These are phyloP conservation scores for Ramphastos sulfuratus DNA, from an alignment of 2,113 vertebrate genomes.

Conservation along the genomic window DNA sequence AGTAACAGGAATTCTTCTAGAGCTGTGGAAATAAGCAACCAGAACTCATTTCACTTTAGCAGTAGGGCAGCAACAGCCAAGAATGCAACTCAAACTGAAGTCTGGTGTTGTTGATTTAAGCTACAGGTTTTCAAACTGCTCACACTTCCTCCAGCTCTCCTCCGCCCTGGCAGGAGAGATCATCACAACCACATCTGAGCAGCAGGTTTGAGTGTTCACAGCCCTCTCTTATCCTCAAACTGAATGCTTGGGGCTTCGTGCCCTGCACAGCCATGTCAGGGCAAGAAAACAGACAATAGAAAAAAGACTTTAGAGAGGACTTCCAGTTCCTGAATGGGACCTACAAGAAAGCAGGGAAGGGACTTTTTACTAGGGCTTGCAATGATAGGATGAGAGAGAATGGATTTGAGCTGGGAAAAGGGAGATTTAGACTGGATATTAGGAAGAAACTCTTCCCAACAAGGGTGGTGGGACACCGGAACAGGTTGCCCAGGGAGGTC, in stretches of 20 bases:
- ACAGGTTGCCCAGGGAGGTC: no score
- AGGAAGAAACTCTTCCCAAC: no score
- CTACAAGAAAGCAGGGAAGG: no score
- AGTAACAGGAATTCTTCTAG: background rate
- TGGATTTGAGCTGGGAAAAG: no score
- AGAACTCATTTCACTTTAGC: background rate
- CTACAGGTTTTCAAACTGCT: background rate
- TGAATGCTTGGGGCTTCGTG: rapidly evolving
- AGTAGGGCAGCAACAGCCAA: background rate
- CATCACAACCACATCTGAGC: background rate
- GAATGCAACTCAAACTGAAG: background rate
- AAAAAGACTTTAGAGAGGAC: no score
- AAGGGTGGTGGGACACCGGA: no score
- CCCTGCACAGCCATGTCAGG: rapidly evolving
- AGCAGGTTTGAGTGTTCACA: background rate
- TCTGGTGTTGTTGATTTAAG: background rate
- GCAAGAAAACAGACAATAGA: background rate
- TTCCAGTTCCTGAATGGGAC: no score
- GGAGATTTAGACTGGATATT: no score
- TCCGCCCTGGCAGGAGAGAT: background rate
- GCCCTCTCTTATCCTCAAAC: background rate
- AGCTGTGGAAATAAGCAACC: background rate
- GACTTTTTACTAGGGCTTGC: no score
- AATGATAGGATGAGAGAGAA: no score
- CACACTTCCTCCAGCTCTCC: background rate